These are phyloP conservation scores for Petrophora chlorosata DNA, from an alignment of 2,888 invertebrate species.

Conservation along the genomic window DNA sequence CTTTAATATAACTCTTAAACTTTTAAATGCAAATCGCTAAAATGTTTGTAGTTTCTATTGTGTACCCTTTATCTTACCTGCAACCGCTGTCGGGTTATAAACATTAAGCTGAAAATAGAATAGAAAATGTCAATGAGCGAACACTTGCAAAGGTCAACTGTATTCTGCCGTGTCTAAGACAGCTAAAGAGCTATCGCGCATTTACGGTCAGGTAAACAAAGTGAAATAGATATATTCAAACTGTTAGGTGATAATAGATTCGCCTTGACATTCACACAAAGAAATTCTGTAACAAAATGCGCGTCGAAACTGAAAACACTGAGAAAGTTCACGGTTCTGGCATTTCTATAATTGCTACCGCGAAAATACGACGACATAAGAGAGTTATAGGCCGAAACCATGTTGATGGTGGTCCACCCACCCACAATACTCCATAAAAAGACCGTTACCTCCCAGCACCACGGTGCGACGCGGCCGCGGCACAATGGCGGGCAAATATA, in stretches of 20 bases:
- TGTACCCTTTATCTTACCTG: conserved; percentile 1
- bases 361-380: conserved; percentile 13
- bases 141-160: conserved; percentile 18
- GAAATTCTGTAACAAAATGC: conserved; percentile 20
- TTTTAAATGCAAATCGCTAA: no score
- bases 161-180: conserved; percentile 14
- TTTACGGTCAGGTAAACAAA: neutral
- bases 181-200: neutral
- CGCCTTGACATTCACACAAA: conserved; percentile 44
- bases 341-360: conserved; percentile 40
- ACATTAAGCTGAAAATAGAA: conserved; percentile 18
- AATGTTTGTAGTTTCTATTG: no score
- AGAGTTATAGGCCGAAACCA: conserved; percentile 18
- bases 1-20: no score
- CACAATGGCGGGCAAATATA: conserved; percentile 26
- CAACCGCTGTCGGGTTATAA: neutral
- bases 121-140: conserved; percentile 24
- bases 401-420: conserved; percentile 22
- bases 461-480: conserved; percentile 31
- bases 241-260: conserved; percentile 22
- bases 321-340: conserved; percentile 35
- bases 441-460: conserved; percentile 38
- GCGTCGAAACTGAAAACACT: conserved; percentile 7
- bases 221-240: neutral
- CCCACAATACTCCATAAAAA: conserved; percentile 45